Evolutionary conservation across 35 echinoderm and acorn worm species (phyloP).

Genomic region (Ophiothrix spiculata): DNA sequence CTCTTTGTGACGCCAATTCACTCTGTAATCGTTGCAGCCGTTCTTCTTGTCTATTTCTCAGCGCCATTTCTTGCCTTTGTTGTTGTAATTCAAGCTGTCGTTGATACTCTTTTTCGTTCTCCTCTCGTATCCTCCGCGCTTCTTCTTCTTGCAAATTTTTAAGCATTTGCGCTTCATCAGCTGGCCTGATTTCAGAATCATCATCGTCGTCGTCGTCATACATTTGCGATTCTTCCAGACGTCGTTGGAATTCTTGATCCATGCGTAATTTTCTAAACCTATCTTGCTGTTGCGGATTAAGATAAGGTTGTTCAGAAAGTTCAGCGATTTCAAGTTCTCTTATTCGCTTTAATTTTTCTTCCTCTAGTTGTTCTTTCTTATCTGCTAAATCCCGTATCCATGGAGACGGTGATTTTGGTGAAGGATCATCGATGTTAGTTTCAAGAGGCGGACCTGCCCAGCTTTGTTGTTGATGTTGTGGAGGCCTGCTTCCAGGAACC

Average conservation of each 20-base stretch:
- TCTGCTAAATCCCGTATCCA: constrained; percentile 77
- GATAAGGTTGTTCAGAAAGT: constrained; percentile 33
- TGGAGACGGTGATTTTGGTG: constrained; percentile 52
- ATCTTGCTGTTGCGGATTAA: constrained; percentile 82
- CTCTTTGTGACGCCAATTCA: constrained; percentile 29
- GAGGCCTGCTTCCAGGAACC: not conserved
- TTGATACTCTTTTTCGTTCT: constrained; percentile 39
- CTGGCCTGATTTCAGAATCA: constrained; percentile 33
- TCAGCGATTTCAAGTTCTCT: constrained; percentile 64
- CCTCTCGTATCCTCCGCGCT: constrained; percentile 25
- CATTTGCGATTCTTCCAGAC: constrained; percentile 58
- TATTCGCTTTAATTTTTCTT: constrained; percentile 54
- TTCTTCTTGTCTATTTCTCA: constrained; percentile 14
- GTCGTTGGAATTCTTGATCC: constrained; percentile 77
- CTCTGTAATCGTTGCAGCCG: constrained; percentile 6
- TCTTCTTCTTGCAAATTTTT: constrained; percentile 20
- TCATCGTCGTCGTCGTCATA: constrained; percentile 57
- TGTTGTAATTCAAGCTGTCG: constrained; percentile 25
- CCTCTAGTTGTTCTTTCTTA: constrained; percentile 56
- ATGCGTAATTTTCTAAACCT: constrained; percentile 65
- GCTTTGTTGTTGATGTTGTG: not conserved
- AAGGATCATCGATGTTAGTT: not conserved
- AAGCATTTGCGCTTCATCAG: constrained; percentile 8
- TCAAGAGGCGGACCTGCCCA: not conserved
- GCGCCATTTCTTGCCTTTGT: constrained; percentile 13